These are phyloP conservation scores for Rhizomys pruinosus DNA, from an alignment of 2,113 vertebrate genomes.

Conservation along the genomic window DNA sequence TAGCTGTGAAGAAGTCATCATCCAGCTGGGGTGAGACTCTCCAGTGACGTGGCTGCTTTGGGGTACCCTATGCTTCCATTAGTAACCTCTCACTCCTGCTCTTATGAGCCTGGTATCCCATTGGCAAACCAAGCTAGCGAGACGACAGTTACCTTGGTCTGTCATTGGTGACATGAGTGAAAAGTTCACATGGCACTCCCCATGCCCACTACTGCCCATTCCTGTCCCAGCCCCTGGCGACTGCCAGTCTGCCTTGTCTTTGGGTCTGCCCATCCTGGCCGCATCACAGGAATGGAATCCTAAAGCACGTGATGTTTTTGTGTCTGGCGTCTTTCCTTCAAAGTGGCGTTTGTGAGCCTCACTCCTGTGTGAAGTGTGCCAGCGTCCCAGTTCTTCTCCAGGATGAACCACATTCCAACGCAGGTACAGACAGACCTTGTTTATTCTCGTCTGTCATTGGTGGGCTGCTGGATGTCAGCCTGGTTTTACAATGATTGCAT, in stretches of 20 bases:
- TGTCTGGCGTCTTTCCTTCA: too few species aligned
- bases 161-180: not conserved
- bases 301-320: not conserved
- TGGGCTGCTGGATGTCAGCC: too few species aligned
- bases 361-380: not conserved
- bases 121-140: not conserved
- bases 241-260: not conserved
- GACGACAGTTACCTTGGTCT: not conserved
- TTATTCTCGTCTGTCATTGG: too few species aligned
- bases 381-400: not conserved
- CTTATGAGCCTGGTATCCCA: not conserved
- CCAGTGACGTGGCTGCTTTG: not conserved
- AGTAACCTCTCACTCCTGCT: too few species aligned
- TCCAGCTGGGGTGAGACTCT: not conserved
- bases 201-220: not conserved
- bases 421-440: not conserved
- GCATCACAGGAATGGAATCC: not conserved
- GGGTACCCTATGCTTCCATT: not conserved
- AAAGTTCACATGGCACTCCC: not conserved
- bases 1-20: not conserved
- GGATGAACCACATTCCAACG: not conserved
- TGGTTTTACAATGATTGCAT: not conserved
- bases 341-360: not conserved
- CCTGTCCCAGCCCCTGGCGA: not conserved
- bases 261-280: not conserved